Percentiles rank a stretch among this genome's conserved stretches.
Evolutionary conservation across 2,797 vertebrate genomes (phyloP).

Genomic region (Forpus xanthops): DNA sequence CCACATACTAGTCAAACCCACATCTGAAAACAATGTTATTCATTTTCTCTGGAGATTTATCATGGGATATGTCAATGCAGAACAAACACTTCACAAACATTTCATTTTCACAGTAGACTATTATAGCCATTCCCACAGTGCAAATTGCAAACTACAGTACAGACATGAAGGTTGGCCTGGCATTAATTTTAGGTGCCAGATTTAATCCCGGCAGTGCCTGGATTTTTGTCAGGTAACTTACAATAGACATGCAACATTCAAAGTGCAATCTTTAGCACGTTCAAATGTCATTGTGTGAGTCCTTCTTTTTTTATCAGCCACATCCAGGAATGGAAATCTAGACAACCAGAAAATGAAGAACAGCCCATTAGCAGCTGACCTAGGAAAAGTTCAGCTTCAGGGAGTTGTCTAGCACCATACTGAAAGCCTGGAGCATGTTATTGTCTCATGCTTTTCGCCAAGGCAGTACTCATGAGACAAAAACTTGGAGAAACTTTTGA

Average conservation of each 20-base stretch:
- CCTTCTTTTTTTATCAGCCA: background rate
- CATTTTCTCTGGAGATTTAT: conserved; percentile 21
- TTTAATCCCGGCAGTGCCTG: background rate
- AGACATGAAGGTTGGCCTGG: background rate
- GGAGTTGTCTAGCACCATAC: conserved; percentile 25
- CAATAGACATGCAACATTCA: background rate
- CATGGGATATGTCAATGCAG: background rate
- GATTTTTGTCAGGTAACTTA: background rate
- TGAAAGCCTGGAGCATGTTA: conserved; percentile 31
- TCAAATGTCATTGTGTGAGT: background rate
- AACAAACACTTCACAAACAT: conserved; percentile 12
- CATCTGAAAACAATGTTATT: conserved; percentile 34
- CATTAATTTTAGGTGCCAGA: background rate
- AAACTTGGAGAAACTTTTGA: conserved; percentile 11
- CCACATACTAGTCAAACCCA: background rate
- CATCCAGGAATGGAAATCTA: background rate
- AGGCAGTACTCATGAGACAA: conserved; percentile 38
- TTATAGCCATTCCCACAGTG: background rate
- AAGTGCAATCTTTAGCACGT: background rate
- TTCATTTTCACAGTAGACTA: background rate
- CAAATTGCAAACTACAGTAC: background rate
- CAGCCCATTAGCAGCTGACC: background rate
- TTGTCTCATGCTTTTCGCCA: conserved; percentile 41
- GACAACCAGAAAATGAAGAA: background rate
- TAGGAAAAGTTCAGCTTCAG: conserved; percentile 43